phyloP scores from a whole-genome alignment of 2,113 vertebrate species.

The Philantomba maxwellii region DNA sequence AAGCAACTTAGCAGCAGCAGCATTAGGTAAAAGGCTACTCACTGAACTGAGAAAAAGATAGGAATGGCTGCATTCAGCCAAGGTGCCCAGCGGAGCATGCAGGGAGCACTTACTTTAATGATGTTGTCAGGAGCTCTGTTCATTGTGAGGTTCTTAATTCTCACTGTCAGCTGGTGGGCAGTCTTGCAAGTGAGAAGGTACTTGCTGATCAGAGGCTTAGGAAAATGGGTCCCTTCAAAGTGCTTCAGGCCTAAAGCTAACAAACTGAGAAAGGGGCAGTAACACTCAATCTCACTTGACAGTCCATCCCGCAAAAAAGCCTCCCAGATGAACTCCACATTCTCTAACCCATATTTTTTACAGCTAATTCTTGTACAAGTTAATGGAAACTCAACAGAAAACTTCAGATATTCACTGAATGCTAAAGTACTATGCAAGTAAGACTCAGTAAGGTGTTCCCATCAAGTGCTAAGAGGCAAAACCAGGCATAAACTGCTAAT shows the following conservation, averaged over 20 bases:
- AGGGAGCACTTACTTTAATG: conserved; percentile 83
- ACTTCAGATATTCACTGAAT: not conserved
- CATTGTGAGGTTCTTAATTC: conserved; percentile 87
- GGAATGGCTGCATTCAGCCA: not conserved
- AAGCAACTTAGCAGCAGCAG: too few species aligned
- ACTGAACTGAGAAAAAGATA: not conserved
- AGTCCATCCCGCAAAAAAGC: not conserved
- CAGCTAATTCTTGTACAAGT: not conserved
- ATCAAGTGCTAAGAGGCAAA: not conserved
- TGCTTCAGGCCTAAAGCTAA: conserved; percentile 91
- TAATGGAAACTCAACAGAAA: not conserved
- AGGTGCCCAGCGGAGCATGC: rapidly evolving
- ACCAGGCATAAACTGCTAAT: not conserved
- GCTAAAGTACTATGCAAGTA: not conserved
- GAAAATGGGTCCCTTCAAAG: conserved; percentile 85
- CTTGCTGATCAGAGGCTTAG: conserved; percentile 89
- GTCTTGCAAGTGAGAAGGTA: conserved; percentile 89
- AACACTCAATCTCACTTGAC: rapidly evolving
- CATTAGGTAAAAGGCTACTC: not conserved
- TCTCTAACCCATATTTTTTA: not conserved
- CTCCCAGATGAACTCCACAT: not conserved
- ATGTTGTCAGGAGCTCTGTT: conserved; percentile 79
- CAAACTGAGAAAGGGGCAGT: conserved; percentile 75
- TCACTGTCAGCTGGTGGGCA: conserved; percentile 85
- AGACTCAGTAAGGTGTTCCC: not conserved